These are phyloP conservation scores for Hydropotes inermis DNA, from an alignment of 2,113 vertebrate species.

Conservation along the genomic window DNA sequence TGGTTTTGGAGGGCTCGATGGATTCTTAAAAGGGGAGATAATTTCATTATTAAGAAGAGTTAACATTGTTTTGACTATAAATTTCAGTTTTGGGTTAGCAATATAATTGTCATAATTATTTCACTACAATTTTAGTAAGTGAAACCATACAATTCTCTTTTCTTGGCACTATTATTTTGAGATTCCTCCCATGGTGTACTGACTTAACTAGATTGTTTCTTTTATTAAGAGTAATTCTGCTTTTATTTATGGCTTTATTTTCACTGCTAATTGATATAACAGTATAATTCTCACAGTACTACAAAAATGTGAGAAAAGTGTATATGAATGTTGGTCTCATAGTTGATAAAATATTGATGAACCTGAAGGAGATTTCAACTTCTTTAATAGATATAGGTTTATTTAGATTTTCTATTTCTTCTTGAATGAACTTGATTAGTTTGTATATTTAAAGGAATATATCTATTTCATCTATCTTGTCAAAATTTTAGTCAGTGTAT, in stretches of 20 bases:
- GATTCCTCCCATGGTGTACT: neutral
- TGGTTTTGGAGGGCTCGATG: neutral
- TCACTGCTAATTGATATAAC: neutral
- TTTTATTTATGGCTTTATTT: constrained; percentile 5
- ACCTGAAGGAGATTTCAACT: neutral
- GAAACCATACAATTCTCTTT: neutral
- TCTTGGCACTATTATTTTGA: neutral
- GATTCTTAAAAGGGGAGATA: neutral
- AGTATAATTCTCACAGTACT: neutral
- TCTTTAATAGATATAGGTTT: neutral
- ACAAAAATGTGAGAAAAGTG: neutral
- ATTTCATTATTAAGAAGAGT: neutral
- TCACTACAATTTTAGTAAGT: neutral
- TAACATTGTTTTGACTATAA: neutral
- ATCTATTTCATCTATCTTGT: neutral
- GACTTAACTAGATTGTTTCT: neutral
- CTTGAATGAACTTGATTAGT: neutral
- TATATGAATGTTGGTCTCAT: neutral
- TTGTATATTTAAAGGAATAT: neutral
- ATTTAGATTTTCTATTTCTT: neutral
- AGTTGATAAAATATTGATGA: neutral
- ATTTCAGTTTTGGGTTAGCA: neutral
- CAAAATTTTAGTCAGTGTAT: neutral
- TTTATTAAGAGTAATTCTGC: neutral
- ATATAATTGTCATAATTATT: constrained; percentile 7